Base-by-base conservation (phyloP, 2,113 vertebrate species). In the Nesoenas mayeri region DNA sequence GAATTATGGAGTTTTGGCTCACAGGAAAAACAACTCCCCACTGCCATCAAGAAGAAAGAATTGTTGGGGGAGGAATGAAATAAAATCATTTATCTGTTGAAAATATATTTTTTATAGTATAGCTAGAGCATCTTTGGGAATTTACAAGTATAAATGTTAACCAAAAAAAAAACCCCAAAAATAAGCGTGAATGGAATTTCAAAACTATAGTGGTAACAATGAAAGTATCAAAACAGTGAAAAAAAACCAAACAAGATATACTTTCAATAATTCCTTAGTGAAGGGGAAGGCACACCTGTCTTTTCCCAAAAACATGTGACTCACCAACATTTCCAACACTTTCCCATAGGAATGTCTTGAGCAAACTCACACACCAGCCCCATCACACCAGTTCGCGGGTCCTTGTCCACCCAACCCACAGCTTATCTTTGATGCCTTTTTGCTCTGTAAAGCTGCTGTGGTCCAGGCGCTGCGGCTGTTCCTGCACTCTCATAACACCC, bases 371-470 rank as follows among this genome's bases (percentile, higher is more conserved):
- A 1, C 1, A 2, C 18, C 36, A 31, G 29, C 25, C 42, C 15
- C 24, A 26, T 20, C 53, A 5, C 1, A 3, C 28, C 77, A 40
- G 32, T 12, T 31, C 15, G 4, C 4, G 69, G 65, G 18, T 31
- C 1, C 0, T 10, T 4, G 0, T 5, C 16, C 18, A 14, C 26
- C 5, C 9, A 1, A 6, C 11, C 18, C 53, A 15, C 25, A 24
- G 64, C 5, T 47, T 38, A 2, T 7, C 7, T 38, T 38, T 24
- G 65, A 8, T 40, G 15, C 69, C 24, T 1, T 28, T 57, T 38
- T 69, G 71, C n/a, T 81, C 12, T 38, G 21, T 66, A 34, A 31
- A 50, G 42, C 38, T 50, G 26, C 29, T 21, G 7, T 2, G 40
- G 58, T 8, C 51, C 74, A 77, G 40, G 11, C 47, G 10, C 32